These are phyloP conservation scores for Thunnus albacares DNA, from an alignment of 2,797 vertebrate genomes.

Conservation along the genomic window DNA sequence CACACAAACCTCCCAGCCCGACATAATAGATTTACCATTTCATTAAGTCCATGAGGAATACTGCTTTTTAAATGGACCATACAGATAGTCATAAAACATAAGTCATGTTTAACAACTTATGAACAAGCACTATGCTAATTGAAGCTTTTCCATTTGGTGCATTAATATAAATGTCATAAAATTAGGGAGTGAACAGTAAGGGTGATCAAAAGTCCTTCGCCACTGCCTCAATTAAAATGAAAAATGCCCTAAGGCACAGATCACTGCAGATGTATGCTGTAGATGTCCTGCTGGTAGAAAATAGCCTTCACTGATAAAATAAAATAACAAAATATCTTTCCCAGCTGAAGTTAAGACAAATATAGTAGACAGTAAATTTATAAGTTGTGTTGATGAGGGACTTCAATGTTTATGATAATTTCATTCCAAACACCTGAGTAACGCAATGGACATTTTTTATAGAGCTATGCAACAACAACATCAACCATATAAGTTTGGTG, in stretches of 20 bases:
- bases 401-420: not conserved
- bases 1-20: conserved; percentile 35
- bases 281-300: not conserved
- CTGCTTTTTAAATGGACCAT: conserved; percentile 63
- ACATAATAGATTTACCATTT: conserved; percentile 69
- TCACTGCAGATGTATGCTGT: not conserved
- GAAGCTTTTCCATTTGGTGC: conserved; percentile 56
- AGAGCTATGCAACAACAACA: not conserved
- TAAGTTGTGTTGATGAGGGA: not conserved
- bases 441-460: not conserved
- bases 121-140: conserved; percentile 65
- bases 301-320: not conserved
- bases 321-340: not conserved
- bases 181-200: conserved; percentile 41
- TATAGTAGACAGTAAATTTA: not conserved
- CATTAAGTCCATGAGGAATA: conserved; percentile 70
- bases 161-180: conserved; percentile 69
- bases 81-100: conserved; percentile 64
- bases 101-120: conserved; percentile 73
- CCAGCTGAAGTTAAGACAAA: not conserved
- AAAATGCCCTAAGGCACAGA: conserved; percentile 20
- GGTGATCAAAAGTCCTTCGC: conserved; percentile 42
- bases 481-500: not conserved
- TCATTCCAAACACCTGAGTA: not conserved
- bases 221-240: conserved; percentile 30